Percentiles rank a stretch among this genome's conserved stretches.
These are phyloP conservation scores for Chaetodon trifasciatus DNA, from an alignment of 2,797 vertebrate species.

Conservation along the genomic window DNA sequence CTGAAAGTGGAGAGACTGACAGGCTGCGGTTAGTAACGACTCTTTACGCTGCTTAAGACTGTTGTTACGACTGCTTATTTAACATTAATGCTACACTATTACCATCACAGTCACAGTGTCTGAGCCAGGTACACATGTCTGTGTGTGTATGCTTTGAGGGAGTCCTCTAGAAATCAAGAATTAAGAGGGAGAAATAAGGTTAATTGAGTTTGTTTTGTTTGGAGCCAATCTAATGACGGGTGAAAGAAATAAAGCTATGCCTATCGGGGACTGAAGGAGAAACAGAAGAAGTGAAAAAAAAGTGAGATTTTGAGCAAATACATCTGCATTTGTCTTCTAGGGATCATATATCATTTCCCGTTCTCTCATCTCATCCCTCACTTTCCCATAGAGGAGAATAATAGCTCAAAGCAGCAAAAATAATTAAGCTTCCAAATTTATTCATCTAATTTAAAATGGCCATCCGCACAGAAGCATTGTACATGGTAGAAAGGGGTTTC, in stretches of 20 bases:
- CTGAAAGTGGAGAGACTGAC: constrained; percentile 60
- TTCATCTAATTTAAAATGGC: constrained; percentile 84
- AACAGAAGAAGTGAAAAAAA: constrained; percentile 34
- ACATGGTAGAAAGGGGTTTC: constrained; percentile 52
- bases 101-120: constrained; percentile 3
- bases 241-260: constrained; percentile 69
- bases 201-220: constrained; percentile 81
- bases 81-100: constrained; percentile 7
- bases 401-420: constrained; percentile 84
- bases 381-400: constrained; percentile 75
- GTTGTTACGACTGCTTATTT: constrained; percentile 19
- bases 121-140: constrained; percentile 11
- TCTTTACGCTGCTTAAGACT: constrained; percentile 27
- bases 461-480: constrained; percentile 61
- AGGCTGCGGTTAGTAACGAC: constrained; percentile 46
- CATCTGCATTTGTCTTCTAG: constrained; percentile 77
- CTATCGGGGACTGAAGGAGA: constrained; percentile 55
- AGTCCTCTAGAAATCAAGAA: constrained; percentile 43
- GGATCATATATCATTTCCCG: constrained; percentile 64
- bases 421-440: constrained; percentile 84
- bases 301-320: constrained; percentile 51
- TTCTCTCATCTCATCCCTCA: constrained; percentile 61
- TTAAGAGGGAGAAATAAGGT: constrained; percentile 61
- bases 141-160: constrained; percentile 11
- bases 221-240: constrained; percentile 64